Base-by-base conservation (phyloP, 2,797 vertebrate genomes). In the Acipenser transmontanus region DNA sequence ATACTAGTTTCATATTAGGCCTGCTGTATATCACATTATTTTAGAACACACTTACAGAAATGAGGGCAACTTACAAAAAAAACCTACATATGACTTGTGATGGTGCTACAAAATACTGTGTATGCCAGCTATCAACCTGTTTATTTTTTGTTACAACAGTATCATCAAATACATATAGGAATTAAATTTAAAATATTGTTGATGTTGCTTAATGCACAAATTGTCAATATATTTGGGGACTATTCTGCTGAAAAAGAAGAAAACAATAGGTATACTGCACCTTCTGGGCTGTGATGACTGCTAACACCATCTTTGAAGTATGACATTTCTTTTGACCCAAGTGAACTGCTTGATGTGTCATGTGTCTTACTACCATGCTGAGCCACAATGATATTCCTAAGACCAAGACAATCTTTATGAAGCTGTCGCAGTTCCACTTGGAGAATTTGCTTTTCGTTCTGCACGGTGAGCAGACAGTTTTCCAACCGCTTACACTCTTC, bases 361-460 rank as follows among this genome's bases (percentile, higher is more conserved):
- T 48, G 61, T 49, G 9, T 69, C 9, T 61, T 68, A 12, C 12
- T 68, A 13, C 68, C 69, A 7, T 72, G 69, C 17, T 74, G 70
- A 52, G 59, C 8, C 48, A 51, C 67, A 61, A 74, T 50, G n/a
- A 49, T 76, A 49, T 70, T 62, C 59, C 47, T 68, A 62, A 82
- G 73, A 59, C 62, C 70, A 63, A 77, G 61, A 61, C 77, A 85
- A 51, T 85, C 74, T 50, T 68, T 70, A 61, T 76, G 77, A 47
- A 85, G 78, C 49, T 71, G 74, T 49, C 48, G 34, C 6, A 84
- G 74, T 72, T 87, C 82, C 73, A 80, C 73, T 65, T 77, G 73
- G 59, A 85, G 66, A 7, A 74, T 66, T 61, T 84, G 71, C 7
- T 73, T 82, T 71, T 88, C 77, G 6, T 81, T 79, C 77, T 84